phyloP scores from a whole-genome alignment of 2,888 invertebrate species.

The Strigamia crassipes region DNA sequence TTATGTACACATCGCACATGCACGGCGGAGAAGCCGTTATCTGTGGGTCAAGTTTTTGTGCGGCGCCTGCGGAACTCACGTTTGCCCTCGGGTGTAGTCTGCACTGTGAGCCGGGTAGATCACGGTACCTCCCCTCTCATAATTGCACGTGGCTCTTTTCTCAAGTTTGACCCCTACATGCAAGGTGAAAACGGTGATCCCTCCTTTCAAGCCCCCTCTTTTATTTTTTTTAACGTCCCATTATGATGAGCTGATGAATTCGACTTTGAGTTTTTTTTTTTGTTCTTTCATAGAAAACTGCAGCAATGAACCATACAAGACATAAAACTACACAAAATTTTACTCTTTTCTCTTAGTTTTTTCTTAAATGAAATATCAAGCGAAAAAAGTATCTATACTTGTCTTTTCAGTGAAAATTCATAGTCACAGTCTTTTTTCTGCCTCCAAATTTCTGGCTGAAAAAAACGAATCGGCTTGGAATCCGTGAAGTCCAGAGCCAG shows the following conservation, averaged over 20 bases:
- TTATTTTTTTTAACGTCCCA: neutral
- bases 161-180: conserved; percentile 15
- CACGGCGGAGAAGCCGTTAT: neutral
- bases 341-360: too few relatives aligned
- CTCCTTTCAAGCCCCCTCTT: neutral
- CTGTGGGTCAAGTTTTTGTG: conserved; percentile 14
- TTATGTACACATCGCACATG: neutral
- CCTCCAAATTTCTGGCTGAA: too few relatives aligned
- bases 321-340: too few relatives aligned
- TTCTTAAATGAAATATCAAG: too few relatives aligned
- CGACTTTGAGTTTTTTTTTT: neutral
- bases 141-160: conserved; percentile 29
- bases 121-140: conserved; percentile 17
- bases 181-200: neutral
- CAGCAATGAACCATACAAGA: too few relatives aligned
- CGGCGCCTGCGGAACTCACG: conserved; percentile 10
- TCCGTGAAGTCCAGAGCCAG: too few relatives aligned
- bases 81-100: neutral
- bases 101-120: neutral
- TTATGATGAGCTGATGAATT: neutral
- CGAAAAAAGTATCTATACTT: too few relatives aligned
- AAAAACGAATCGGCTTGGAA: too few relatives aligned
- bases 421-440: too few relatives aligned
- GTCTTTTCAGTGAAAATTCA: too few relatives aligned
- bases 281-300: neutral